A percentile compares a stretch with the other conserved stretches of the same genome.
phyloP scores from a whole-genome alignment of 2,797 vertebrate genomes.

The Thalassophryne amazonica region DNA sequence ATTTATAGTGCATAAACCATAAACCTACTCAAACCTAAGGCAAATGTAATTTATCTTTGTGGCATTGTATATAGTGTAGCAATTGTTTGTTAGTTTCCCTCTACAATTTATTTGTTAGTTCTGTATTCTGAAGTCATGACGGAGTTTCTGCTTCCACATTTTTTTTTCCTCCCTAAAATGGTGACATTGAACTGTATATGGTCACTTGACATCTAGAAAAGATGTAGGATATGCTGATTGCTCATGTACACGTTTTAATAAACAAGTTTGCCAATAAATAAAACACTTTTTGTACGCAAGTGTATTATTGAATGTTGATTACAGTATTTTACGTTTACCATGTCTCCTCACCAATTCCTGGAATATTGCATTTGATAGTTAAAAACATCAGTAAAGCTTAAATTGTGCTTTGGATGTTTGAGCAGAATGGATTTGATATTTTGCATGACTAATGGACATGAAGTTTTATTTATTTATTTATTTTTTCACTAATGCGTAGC shows the following conservation, averaged over 20 bases:
- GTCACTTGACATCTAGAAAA: constrained; percentile 58
- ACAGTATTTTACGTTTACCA: no score
- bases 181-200: constrained; percentile 45
- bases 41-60: constrained; percentile 50
- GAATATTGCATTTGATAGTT: no score
- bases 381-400: no score
- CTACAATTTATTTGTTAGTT: constrained; percentile 39
- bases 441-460: no score
- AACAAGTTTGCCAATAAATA: constrained; percentile 61
- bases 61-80: constrained; percentile 57
- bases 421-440: no score
- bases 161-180: constrained; percentile 14
- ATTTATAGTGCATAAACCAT: constrained; percentile 31
- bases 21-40: constrained; percentile 34
- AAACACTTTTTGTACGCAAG: no score
- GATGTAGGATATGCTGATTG: constrained; percentile 55
- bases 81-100: constrained; percentile 54
- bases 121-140: constrained; percentile 23
- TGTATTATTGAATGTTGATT: no score
- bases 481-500: no score
- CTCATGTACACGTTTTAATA: constrained; percentile 66
- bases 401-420: no score
- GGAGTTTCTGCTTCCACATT: constrained; percentile 24
- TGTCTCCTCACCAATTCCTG: no score
- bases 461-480: no score